Evolutionary conservation across 1,140 invertebrate species (phyloP), one percentile per base, ranked within the genome.

Genomic region (Thalassaphorura encarpata): DNA sequence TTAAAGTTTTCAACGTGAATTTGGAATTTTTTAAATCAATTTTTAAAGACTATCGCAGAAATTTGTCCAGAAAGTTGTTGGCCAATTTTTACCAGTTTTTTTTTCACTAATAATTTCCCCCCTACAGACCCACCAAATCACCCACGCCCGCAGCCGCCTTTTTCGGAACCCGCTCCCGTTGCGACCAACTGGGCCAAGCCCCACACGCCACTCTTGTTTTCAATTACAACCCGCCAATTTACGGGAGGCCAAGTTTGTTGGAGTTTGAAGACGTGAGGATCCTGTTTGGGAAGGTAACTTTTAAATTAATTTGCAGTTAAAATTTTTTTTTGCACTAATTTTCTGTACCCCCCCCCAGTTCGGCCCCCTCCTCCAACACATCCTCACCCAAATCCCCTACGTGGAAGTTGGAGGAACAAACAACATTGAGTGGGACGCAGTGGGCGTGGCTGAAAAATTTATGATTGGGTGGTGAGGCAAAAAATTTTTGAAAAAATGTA

Each of bases 371-470:
- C 71, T 97, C 8, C 85, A 92, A 64, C 83, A 90, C 72, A 69
- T 92, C n/a, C n/a, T n/a, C n/a, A n/a, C n/a, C 54, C 81, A 78
- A 68, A 81, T 83, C 0, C 80, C 82, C 2, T 91, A 89, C 67
- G 76, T 80, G n/a, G 87, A 92, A 70, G 77, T 92, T 1, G 78
- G 87, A 6, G 89, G 89, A 1, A 70, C 88, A 2, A 84, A 81
- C 1, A 90, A 89, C 68, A 78, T 95, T 0, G 91, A 96, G 73
- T 93, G 87, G 87, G 93, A 96, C 72, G 84, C 85, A 13, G 80
- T 84, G 0, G 81, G 84, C 67, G 79, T 92, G 0, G 83, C 83
- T 41, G 79, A 83, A 1, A 75, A 87, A 66, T 85, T 95, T 43
- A 80, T 96, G 78, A 77, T 77, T 15, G 81, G 86, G 69, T 91